Evolutionary conservation across 2,888 invertebrate species (phyloP).

Genomic region (Panopea generosa): DNA sequence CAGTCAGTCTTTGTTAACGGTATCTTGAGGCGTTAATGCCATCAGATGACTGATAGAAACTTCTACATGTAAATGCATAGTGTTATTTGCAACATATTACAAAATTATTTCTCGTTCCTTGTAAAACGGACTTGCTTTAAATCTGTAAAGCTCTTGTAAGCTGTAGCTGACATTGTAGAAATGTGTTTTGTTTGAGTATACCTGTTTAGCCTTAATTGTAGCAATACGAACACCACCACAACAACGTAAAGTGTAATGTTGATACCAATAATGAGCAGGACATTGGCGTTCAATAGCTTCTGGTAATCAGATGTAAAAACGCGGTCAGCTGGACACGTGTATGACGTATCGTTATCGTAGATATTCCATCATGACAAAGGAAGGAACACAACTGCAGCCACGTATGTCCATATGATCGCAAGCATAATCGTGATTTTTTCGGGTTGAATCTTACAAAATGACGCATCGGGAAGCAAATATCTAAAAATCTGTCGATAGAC

Average conservation of each 20-base stretch:
- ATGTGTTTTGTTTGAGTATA: not conserved
- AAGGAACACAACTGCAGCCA: slow-evolving; percentile 15
- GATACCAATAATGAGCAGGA: slow-evolving; percentile 22
- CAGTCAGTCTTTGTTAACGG: too few relatives aligned
- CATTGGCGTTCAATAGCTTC: slow-evolving; percentile 22
- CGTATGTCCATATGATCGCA: slow-evolving; percentile 31
- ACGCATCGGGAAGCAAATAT: slow-evolving; percentile 39
- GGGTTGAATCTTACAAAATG: not conserved
- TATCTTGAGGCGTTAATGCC: too few relatives aligned
- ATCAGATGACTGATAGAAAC: too few relatives aligned
- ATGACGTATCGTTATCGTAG: not conserved
- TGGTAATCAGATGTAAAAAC: slow-evolving; percentile 45
- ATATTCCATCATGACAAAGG: slow-evolving; percentile 45
- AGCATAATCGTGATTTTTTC: too few relatives aligned
- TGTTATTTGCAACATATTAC: too few relatives aligned
- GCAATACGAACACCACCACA: slow-evolving; percentile 37
- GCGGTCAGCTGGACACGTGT: slow-evolving; percentile 11
- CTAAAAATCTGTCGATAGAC: slow-evolving; percentile 42
- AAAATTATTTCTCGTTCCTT: too few relatives aligned
- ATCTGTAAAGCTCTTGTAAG: slow-evolving; percentile 27
- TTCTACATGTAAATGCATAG: too few relatives aligned
- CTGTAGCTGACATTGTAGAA: not conserved
- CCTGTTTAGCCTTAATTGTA: slow-evolving; percentile 17
- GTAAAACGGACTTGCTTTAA: too few relatives aligned
- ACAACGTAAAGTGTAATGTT: slow-evolving; percentile 37